Base-by-base conservation (phyloP, 1,140 invertebrate species). In the Lycorma delicatula region DNA sequence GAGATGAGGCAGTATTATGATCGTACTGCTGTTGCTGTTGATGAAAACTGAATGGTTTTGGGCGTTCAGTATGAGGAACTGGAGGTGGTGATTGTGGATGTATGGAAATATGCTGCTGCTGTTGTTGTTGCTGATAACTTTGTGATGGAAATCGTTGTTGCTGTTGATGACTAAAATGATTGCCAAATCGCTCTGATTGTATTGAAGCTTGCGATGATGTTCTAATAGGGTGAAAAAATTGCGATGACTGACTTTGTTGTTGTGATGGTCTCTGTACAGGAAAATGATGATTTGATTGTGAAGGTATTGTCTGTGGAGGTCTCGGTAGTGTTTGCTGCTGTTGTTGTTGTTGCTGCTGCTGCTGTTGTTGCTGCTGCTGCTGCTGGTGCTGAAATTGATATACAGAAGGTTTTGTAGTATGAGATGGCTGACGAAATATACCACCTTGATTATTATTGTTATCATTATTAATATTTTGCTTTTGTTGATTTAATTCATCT, bases 331-430 rank as follows among this genome's bases (percentile, higher is more conserved):
- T 16, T 18, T 5, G 22, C 36, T 22, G 44, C 34, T 27, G 41
- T 1, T 36, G 56, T 12, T 54, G 22, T 50, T 48, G 38, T 41
- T 36, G 54, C 23, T 52, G 47, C 1, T 44, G 48, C 23, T 82
- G 81, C 62, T 71, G 75, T 60, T 80, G 81, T 13, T 76, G 72
- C 12, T 72, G 59, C 29, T 75, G 55, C 0, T 71, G 71, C 4
- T 71, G 69, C 41, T 75, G 72, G 7, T 72, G 68, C 3, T 44
- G 41, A 22, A 18, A 74, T 70, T 51, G 71, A 60, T 47, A n/a
- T n/a, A n/a, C n/a, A n/a, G n/a, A n/a, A n/a, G n/a, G n/a, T n/a
- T n/a, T n/a, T n/a, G n/a, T n/a, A n/a, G n/a, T n/a, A n/a, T n/a
- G n/a, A n/a, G n/a, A n/a, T n/a, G n/a, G n/a, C n/a, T n/a, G n/a